phyloP scores from a whole-genome alignment of 2,797 vertebrate species.

The Tapirus indicus region DNA sequence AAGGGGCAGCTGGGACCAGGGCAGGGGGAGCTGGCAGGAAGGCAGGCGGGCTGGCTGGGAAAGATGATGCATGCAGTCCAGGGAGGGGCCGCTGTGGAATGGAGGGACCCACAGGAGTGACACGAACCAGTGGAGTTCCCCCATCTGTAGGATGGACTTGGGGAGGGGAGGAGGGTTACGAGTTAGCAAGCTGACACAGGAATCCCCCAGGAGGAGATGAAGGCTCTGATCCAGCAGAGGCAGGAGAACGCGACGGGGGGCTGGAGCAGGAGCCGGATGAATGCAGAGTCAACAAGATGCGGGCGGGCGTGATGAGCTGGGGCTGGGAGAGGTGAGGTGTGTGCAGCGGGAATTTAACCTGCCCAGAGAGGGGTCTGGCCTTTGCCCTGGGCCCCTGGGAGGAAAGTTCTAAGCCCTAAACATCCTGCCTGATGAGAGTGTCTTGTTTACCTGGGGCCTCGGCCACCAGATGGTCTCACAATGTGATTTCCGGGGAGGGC shows the following conservation, averaged over 20 bases:
- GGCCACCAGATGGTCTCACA: not conserved
- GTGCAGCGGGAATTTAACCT: not conserved
- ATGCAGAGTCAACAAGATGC: fast-evolving
- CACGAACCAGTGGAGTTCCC: not conserved
- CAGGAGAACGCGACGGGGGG: not conserved
- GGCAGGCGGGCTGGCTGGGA: not conserved
- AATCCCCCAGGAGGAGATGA: not conserved
- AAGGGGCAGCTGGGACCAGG: not conserved
- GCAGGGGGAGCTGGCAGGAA: too few relatives aligned
- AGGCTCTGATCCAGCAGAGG: not conserved
- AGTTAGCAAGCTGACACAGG: not conserved
- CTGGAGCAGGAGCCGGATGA: not conserved
- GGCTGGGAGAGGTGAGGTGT: too few relatives aligned
- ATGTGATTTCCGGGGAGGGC: not conserved
- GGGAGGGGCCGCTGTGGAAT: not conserved
- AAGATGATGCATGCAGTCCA: not conserved
- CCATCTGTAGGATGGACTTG: too few relatives aligned
- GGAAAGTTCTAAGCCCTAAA: not conserved
- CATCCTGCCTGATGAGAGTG: too few relatives aligned
- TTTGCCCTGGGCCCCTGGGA: not conserved
- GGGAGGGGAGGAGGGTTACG: too few relatives aligned
- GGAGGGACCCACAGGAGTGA: not conserved
- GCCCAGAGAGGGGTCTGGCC: not conserved
- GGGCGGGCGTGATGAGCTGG: fast-evolving
- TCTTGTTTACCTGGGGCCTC: not conserved